Evolutionary conservation across 2,888 invertebrate genomes (phyloP), one percentile per base, ranked within the genome.

Genomic region (Chymomyza fuscimana): DNA sequence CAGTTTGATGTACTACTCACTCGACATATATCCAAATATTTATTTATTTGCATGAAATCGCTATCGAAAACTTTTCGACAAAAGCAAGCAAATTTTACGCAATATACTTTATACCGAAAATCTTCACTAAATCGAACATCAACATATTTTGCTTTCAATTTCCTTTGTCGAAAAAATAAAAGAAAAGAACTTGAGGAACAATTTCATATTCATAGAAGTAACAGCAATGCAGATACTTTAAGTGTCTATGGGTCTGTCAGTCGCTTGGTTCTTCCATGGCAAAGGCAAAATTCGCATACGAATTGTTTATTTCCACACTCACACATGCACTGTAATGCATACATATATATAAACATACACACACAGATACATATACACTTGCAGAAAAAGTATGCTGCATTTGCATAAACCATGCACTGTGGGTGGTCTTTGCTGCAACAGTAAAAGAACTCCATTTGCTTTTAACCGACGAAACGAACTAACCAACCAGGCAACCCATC

Each of bases 251-350:
- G 32, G 32, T 32, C 32, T 32, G 32, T 32, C 32, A 32, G 1
- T 1, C 32, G 61, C n/a, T 16, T 40, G 61, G 36, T 61, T 40
- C 4, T 46, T 16, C 67, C 65, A 75, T 75, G 66, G 80, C 74
- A 80, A 86, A 81, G 83, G 74, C 78, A 16, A 81, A 83, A 86
- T 82, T 86, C 86, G 84, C 84, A 86, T 86, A 84, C 80, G 83
- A 84, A 84, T 84, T 83, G 86, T 86, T 84, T 86, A 83, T 83
- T 83, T 83, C 19, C 50, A 19, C 50, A 25, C 62, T 16, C 62
- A 12, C 40, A 46, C 40, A 46, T 46, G 12, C 40, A 40, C 40
- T 12, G 3, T 40, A 40, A 40, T 40, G 40, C 40, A 16, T 5
- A 0, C 69, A 67, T 77, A 81, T 77, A 76, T 22, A 32, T 6